Evolutionary conservation across 2,888 invertebrate genomes (phyloP), one percentile per base, ranked within the genome.

Genomic region (Halocaridina rubra): DNA sequence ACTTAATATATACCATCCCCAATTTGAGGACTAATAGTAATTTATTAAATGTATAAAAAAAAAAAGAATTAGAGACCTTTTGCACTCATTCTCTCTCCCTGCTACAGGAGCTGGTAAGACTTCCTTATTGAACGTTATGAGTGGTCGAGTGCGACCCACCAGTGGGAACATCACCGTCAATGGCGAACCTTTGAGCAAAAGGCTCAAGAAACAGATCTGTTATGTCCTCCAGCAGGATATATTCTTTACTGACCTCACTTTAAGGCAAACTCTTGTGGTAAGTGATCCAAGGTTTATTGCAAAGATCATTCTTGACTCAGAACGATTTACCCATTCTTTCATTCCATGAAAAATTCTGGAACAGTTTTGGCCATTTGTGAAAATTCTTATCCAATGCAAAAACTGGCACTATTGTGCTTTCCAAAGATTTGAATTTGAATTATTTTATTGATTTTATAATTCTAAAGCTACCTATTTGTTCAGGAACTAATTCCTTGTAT

Each of bases 141-240:
- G 95, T 88, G 96, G 96, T 0, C 93, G 95, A 87, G 91, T 94
- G 75, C 93, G 93, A 87, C 91, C 94, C 80, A 71, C 89, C 3
- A 92, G 93, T 79, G 96, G 96, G 79, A 92, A 92, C 88, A 93
- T 95, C 89, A 92, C 93, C 89, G 91, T 95, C 81, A 94, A 94
- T 90, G 93, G 94, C 24, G 93, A 93, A 89, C 91, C 92, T 30
- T 91, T 95, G 88, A 93, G 93, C 89, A 95, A 94, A 90, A 91
- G 94, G 88, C 94, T 94, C 93, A 94, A 94, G 89, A 92, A 95
- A 88, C 93, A 94, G 90, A 95, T 96, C 89, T 95, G 95, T 90
- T 96, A 96, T 91, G 96, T 96, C 69, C 92, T 95, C 86, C 96
- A 96, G 90, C 94, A 95, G 90, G 96, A 96, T 90, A 93, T 95